These are phyloP conservation scores for Entelurus aequoreus DNA, from an alignment of 2,113 vertebrate species.

Conservation along the genomic window DNA sequence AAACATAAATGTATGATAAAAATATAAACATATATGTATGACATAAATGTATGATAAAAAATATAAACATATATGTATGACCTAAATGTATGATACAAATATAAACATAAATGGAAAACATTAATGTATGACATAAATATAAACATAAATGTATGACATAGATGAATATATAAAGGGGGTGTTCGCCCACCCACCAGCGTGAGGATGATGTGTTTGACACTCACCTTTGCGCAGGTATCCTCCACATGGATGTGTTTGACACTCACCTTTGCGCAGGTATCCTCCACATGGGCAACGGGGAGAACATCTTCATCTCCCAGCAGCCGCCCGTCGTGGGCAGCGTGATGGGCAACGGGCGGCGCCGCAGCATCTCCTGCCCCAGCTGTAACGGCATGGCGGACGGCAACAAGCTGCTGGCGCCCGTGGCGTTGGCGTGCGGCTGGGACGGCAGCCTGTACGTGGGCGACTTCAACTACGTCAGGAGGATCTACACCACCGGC, in stretches of 20 bases:
- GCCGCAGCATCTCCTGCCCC: constrained; percentile 95
- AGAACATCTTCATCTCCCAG: constrained; percentile 97
- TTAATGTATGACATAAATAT: no score
- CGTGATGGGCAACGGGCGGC: constrained; percentile 93
- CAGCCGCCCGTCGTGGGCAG: constrained; percentile 95
- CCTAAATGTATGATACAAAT: no score
- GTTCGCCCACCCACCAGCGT: no score
- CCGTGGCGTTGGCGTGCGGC: constrained; percentile 87
- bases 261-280: constrained; percentile 75
- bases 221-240: constrained; percentile 76
- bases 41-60: no score
- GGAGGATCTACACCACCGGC: constrained; percentile 93
- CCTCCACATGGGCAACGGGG: constrained; percentile 95
- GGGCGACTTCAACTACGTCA: constrained; percentile 97
- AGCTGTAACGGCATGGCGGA: constrained; percentile 97
- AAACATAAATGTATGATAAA: no score
- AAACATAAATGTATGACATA: no score
- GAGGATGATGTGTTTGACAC: not conserved
- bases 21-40: no score
- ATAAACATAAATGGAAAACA: no score
- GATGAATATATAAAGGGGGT: no score
- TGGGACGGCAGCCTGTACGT: constrained; percentile 95
- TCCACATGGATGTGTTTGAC: constrained; percentile 79
- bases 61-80: no score
- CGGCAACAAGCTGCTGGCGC: constrained; percentile 96